A percentile compares a stretch with the other conserved stretches of the same genome.
Evolutionary conservation across 30 jellyfish, hydroid and myxozoan genomes (phyloP).

Genomic region (Aurelia coerulea): DNA sequence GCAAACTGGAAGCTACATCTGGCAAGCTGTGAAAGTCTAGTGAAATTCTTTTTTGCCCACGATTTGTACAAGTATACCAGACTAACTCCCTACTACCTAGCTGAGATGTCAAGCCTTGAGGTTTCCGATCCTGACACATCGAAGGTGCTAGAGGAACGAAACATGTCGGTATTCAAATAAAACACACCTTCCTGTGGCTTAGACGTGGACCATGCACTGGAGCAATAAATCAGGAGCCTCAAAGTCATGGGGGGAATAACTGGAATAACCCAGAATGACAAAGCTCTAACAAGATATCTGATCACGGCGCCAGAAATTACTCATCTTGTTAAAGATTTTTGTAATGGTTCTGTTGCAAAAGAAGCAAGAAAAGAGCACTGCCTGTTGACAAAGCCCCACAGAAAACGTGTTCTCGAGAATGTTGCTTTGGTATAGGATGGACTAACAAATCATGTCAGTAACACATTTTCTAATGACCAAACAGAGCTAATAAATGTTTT

Average conservation of each 20-base stretch:
- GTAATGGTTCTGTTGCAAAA: background rate
- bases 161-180: conserved; percentile 1
- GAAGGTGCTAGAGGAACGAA: background rate
- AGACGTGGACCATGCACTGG: conserved; percentile 11
- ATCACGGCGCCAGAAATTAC: conserved; percentile 49
- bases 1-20: conserved; percentile 33
- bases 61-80: conserved; percentile 6
- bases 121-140: conserved; percentile 6
- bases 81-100: conserved; percentile 22
- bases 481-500: too few species aligned
- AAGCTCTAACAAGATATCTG: background rate
- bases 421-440: conserved; percentile 4
- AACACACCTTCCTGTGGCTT: background rate
- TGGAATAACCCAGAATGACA: too few species aligned
- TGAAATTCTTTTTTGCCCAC: conserved; percentile 10
- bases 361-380: conserved; percentile 32
- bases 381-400: background rate
- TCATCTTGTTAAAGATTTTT: conserved; percentile 35
- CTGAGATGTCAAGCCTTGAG: conserved; percentile 10
- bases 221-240: background rate
- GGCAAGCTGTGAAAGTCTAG: conserved; percentile 33
- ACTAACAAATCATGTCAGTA: background rate
- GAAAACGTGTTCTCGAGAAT: conserved; percentile 25
- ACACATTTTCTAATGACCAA: too few species aligned
- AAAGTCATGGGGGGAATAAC: too few species aligned